A percentile compares a stretch with the other conserved stretches of the same genome.
Evolutionary conservation across 2,113 vertebrate genomes (phyloP).

Genomic region (Cygnus buccinator): DNA sequence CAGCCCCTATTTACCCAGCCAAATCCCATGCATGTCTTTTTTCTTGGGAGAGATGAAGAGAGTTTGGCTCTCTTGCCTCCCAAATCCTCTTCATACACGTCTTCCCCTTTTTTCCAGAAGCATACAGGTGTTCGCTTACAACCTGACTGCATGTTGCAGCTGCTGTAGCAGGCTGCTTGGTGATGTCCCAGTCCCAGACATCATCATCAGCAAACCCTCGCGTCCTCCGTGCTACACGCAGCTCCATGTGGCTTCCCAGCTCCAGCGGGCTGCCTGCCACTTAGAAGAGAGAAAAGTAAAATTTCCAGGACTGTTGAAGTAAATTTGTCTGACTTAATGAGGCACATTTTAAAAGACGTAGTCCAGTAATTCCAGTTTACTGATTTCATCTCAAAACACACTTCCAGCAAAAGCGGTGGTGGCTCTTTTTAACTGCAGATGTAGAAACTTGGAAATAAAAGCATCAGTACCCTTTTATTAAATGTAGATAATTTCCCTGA

Average conservation of each 20-base stretch:
- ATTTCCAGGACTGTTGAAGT: not conserved
- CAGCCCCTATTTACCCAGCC: not conserved
- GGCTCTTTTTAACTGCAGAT: not conserved
- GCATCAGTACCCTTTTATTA: not conserved
- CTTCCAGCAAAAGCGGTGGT: not conserved
- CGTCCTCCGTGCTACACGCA: not conserved
- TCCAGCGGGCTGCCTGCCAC: not conserved
- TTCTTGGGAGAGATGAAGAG: not conserved
- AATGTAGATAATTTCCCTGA: not conserved
- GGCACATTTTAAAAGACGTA: not conserved
- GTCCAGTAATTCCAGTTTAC: not conserved
- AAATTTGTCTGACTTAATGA: not conserved
- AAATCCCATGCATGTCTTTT: not conserved
- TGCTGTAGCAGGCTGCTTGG: not conserved
- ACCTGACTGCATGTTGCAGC: not conserved
- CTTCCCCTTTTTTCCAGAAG: not conserved
- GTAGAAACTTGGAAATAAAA: not conserved
- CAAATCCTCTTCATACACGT: rapidly evolving
- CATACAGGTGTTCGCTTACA: not conserved
- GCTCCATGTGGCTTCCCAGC: not conserved
- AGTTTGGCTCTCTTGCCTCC: not conserved
- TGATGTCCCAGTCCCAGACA: not conserved
- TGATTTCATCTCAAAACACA: not conserved
- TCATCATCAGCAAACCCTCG: not conserved
- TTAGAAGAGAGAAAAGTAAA: not conserved